Evolutionary conservation across 2,797 vertebrate species (phyloP), one percentile per base, ranked within the genome.

Genomic region (Pseudopleuronectes americanus): DNA sequence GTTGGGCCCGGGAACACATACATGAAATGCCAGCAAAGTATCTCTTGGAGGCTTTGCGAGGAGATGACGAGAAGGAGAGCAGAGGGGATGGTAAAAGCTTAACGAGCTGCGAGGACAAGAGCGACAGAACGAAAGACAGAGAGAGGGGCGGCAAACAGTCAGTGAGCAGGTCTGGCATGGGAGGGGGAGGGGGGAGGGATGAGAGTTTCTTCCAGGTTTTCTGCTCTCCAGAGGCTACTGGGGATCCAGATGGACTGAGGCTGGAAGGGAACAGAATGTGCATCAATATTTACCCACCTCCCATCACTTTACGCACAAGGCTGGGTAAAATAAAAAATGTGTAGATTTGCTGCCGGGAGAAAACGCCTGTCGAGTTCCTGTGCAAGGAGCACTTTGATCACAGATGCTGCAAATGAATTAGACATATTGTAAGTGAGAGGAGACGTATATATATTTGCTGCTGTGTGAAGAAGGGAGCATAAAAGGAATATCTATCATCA

Each of bases 241-340:
- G 71, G 63, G 81, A 86, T 90, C 84, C 84, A 90, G 77, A 89
- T 84, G 76, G 87, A 76, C 77, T 64, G 80, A 83, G 80, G 67
- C 67, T 74, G 71, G 73, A 74, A 72, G 59, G 75, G 81, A 89
- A 83, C 79, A 84, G 74, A 80, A 77, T 78, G 79, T 57, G 74
- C 78, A 84, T 85, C 80, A 89, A 89, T 88, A 90, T 92, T 84
- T 86, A 90, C 79, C 84, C 16, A 14, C 24, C 19, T 76, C 22
- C 26, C 51, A 61, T 68, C 28, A 54, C 31, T 68, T 78, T 66
- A 61, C 28, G 47, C 28, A 70, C 57, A 59, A 53, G 64, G 51
- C 65, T 17, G 12, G 14, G 2, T 9, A 13, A 17, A n/a, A 17
- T 45, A 13, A 13, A 52, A 33, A 33, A 63, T 45, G 41, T 67